Conservation (phyloP, 2,888 invertebrate species). For the Noctuana brunneofusca region DNA sequence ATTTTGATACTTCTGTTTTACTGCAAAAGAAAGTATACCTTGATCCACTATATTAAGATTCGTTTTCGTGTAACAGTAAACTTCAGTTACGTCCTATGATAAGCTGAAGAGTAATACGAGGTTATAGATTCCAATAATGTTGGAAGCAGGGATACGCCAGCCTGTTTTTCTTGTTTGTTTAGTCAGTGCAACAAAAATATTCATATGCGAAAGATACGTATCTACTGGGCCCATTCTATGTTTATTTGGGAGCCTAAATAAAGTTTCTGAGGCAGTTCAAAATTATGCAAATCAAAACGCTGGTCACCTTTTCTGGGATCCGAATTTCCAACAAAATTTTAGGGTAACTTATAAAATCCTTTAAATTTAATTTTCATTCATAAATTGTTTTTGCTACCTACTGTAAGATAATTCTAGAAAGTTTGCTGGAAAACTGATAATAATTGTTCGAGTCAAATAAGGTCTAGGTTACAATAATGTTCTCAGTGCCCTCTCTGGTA, state of each 20-base stretch:
- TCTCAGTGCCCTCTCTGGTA: too few species aligned
- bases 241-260: conserved; percentile 27
- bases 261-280: conserved; percentile 19
- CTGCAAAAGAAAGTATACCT: neutral
- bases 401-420: neutral
- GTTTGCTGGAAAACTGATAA: neutral
- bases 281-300: conserved; percentile 29
- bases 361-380: conserved; percentile 2
- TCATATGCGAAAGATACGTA: conserved; percentile 29
- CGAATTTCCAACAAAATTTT: conserved; percentile 19
- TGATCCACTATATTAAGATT: neutral
- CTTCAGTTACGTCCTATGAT: conserved; percentile 14
- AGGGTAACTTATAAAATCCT: conserved; percentile 13
- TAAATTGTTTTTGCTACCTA: conserved; percentile 1
- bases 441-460: neutral
- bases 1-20: conserved; percentile 6
- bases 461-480: too few species aligned
- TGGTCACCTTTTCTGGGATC: conserved; percentile 13
- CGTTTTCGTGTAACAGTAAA: neutral
- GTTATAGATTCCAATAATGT: conserved; percentile 49
- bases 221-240: conserved; percentile 1
- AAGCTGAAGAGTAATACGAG: conserved; percentile 25
- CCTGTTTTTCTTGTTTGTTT: conserved; percentile 41
- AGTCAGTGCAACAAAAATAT: conserved; percentile 39
- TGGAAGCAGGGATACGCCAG: conserved; percentile 39